These are phyloP conservation scores for Coleophora flavipennella DNA, from an alignment of 2,888 invertebrate genomes.

Conservation along the genomic window DNA sequence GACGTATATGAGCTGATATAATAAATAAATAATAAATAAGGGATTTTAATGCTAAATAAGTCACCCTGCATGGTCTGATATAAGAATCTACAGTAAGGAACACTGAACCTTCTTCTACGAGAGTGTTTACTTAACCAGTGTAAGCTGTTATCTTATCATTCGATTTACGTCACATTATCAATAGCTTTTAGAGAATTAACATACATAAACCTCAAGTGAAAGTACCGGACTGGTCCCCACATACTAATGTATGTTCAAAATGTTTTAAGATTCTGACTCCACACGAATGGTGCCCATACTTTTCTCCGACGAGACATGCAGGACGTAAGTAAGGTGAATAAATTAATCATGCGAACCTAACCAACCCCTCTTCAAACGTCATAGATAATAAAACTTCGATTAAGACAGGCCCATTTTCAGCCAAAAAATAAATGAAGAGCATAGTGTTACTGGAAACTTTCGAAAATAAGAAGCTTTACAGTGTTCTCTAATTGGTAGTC, in stretches of 20 bases:
- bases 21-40: no score
- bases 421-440: background rate
- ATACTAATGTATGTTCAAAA: constrained; percentile 69
- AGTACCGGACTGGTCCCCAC: constrained; percentile 53
- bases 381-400: constrained; percentile 32
- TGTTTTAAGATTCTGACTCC: constrained; percentile 63
- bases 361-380: constrained; percentile 45
- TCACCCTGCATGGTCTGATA: no score
- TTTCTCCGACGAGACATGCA: constrained; percentile 57
- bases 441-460: background rate
- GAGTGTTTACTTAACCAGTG: no score
- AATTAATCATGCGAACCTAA: constrained; percentile 54
- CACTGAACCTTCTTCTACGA: no score
- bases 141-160: no score
- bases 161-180: constrained; percentile 59
- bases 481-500: background rate
- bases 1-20: no score
- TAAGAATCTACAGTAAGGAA: no score
- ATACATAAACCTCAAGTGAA: constrained; percentile 69
- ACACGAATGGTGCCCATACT: constrained; percentile 47
- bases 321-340: constrained; percentile 61
- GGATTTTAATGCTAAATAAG: no score
- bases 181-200: constrained; percentile 58
- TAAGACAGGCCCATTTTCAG: no score
- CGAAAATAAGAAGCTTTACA: background rate